Evolutionary conservation across 2,113 vertebrate genomes (phyloP).

Genomic region (Recurvirostra avosetta): DNA sequence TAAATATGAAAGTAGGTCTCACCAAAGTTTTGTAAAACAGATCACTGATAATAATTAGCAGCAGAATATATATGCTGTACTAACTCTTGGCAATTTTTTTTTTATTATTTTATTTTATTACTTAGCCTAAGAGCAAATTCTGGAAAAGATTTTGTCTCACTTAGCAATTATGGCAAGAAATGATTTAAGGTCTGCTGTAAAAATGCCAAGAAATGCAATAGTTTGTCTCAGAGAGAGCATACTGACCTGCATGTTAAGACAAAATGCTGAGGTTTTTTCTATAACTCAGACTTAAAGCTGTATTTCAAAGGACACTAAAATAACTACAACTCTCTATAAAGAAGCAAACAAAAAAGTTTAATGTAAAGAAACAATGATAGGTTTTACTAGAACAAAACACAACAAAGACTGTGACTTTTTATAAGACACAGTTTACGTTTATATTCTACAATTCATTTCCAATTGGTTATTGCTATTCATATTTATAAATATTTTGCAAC

Average conservation of each 20-base stretch:
- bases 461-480: neutral
- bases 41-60: neutral
- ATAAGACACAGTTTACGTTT: neutral
- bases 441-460: neutral
- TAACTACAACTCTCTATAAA: neutral
- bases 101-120: neutral
- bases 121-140: neutral
- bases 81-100: neutral
- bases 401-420: neutral
- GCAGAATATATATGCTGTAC: neutral
- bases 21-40: neutral
- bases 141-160: neutral
- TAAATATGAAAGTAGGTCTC: neutral
- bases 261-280: neutral
- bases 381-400: neutral
- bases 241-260: neutral
- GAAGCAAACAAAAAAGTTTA: neutral
- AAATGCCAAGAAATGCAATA: neutral
- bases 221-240: neutral
- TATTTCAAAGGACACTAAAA: neutral
- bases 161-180: neutral
- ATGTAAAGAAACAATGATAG: neutral
- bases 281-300: neutral
- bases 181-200: neutral
- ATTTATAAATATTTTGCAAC: neutral